Conservation (phyloP, 2,888 invertebrate species). For the Chrysomela aeneicollis region DNA sequence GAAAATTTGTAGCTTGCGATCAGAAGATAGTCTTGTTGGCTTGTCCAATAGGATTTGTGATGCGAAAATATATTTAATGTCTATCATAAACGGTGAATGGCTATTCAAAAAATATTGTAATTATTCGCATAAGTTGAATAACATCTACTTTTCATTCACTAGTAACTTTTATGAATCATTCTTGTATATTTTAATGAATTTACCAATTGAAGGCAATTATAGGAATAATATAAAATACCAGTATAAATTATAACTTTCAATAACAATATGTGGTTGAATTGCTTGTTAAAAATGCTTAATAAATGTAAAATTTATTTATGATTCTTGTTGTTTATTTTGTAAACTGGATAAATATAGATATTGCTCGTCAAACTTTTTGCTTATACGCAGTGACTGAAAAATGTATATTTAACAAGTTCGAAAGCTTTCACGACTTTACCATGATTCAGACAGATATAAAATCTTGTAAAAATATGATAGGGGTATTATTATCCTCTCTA, state of each 20-base stretch:
- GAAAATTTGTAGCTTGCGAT: slow-evolving; percentile 22
- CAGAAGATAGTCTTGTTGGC: slow-evolving; percentile 14
- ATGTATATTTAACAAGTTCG: too few relatives aligned
- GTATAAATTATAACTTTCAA: slow-evolving; percentile 50
- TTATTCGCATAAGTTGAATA: slow-evolving; percentile 5
- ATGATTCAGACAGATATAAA: too few relatives aligned
- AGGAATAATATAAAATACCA: slow-evolving; percentile 38
- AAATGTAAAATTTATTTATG: slow-evolving; percentile 56
- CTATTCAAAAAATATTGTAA: neutral
- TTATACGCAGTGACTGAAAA: too few relatives aligned
- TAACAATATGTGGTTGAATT: slow-evolving; percentile 52
- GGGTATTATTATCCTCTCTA: too few relatives aligned
- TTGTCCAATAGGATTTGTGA: slow-evolving; percentile 1
- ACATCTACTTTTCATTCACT: slow-evolving; percentile 26
- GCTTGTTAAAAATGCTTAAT: slow-evolving; percentile 58
- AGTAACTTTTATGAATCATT: slow-evolving; percentile 31
- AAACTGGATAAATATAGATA: too few relatives aligned
- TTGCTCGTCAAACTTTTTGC: too few relatives aligned
- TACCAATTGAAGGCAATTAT: slow-evolving; percentile 39
- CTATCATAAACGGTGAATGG: slow-evolving; percentile 21
- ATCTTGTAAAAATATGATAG: too few relatives aligned
- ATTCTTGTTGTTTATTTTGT: slow-evolving; percentile 27
- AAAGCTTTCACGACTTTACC: too few relatives aligned
- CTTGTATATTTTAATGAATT: slow-evolving; percentile 31
- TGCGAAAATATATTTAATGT: slow-evolving; percentile 5